These are phyloP conservation scores for Actenoides lindsayi DNA, from an alignment of 2,113 vertebrate species.

Conservation along the genomic window DNA sequence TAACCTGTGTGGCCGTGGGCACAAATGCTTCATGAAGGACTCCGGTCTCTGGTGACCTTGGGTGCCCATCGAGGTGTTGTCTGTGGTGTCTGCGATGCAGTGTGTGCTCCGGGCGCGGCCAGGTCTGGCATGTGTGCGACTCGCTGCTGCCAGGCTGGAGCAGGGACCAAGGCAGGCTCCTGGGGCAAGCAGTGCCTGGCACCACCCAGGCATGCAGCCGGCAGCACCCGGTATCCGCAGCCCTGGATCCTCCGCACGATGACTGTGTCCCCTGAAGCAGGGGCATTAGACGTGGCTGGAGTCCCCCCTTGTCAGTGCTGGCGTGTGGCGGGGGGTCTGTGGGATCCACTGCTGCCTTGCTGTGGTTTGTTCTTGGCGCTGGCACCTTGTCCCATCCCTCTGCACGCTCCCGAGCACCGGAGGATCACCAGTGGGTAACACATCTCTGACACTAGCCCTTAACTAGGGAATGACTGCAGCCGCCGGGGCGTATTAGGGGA, in stretches of 20 bases:
- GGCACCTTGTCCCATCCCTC: rapidly evolving
- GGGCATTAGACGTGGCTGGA: rapidly evolving
- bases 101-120: rapidly evolving
- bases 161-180: background rate
- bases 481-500: background rate
- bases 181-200: background rate
- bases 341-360: rapidly evolving
- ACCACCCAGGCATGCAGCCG: rapidly evolving
- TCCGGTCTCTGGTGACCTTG: background rate
- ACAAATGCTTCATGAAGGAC: background rate
- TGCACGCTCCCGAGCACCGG: background rate
- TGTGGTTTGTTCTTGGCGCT: background rate
- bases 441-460: background rate
- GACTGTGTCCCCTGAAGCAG: rapidly evolving
- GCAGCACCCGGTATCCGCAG: no score
- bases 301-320: background rate
- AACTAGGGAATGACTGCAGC: background rate
- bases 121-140: rapidly evolving
- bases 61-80: rapidly evolving
- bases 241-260: rapidly evolving
- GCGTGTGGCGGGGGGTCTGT: rapidly evolving
- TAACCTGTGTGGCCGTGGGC: background rate
- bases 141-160: background rate
- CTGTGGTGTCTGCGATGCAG: background rate
- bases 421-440: background rate